These are phyloP conservation scores for Solenopsis fugax DNA, from an alignment of 1,140 invertebrate species.

Conservation along the genomic window DNA sequence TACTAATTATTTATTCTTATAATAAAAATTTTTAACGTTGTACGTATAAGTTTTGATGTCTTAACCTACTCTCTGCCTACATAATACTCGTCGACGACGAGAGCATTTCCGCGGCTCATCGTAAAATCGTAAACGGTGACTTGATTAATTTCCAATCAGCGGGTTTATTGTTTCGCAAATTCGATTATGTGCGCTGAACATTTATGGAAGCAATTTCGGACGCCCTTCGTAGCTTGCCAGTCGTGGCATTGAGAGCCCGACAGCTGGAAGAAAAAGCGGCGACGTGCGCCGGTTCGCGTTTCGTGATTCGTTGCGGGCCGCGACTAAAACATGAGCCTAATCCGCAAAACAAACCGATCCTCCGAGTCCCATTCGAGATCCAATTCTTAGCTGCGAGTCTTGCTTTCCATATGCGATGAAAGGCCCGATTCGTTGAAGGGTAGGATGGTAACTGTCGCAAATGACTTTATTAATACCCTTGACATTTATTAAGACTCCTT, in stretches of 20 bases:
- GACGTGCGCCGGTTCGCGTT: constrained; percentile 71
- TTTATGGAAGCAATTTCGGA: constrained; percentile 61
- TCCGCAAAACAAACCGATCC: constrained; percentile 75
- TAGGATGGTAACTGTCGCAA: constrained; percentile 64
- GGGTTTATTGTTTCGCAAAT: constrained; percentile 53
- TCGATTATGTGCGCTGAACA: constrained; percentile 56
- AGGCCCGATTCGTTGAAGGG: constrained; percentile 69
- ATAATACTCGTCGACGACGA: not conserved
- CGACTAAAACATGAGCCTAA: constrained; percentile 75
- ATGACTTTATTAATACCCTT: constrained; percentile 73
- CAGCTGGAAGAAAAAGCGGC: constrained; percentile 62
- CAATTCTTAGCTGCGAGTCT: not conserved
- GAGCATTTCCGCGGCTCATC: constrained; percentile 1
- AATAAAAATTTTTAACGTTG: constrained; percentile 61
- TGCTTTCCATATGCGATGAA: constrained; percentile 60
- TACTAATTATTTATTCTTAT: constrained; percentile 61
- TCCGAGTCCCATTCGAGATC: constrained; percentile 16
- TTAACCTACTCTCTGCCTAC: not conserved
- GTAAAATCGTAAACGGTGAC: constrained; percentile 50
- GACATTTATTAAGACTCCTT: constrained; percentile 62
- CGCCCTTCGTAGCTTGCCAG: constrained; percentile 8
- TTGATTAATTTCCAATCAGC: constrained; percentile 62
- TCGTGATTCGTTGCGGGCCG: constrained; percentile 73
- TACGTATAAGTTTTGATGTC: constrained; percentile 48
- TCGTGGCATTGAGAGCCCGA: constrained; percentile 57